Percentiles rank a stretch among this genome's conserved stretches.
These are phyloP conservation scores for Eutrigla gurnardus DNA, from an alignment of 2,797 vertebrate genomes.

Conservation along the genomic window DNA sequence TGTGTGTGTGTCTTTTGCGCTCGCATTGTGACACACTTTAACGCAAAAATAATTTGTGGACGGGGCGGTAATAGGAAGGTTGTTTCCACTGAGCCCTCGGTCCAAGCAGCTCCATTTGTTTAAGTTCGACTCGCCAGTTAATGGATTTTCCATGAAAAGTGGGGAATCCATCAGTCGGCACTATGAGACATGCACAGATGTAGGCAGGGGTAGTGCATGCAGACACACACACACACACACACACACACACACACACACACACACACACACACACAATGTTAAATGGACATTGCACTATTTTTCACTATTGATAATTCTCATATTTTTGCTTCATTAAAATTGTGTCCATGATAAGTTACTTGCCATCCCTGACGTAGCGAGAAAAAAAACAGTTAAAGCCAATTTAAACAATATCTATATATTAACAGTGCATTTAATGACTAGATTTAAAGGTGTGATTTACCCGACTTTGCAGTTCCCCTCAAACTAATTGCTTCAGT, in stretches of 20 bases:
- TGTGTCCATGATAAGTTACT: neutral
- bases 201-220: too few species aligned
- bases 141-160: constrained; percentile 52
- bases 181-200: constrained; percentile 11
- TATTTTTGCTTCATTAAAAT: neutral
- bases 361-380: neutral
- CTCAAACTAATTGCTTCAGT: neutral
- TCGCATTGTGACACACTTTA: constrained; percentile 26
- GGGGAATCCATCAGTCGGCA: constrained; percentile 19
- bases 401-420: neutral
- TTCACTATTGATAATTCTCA: neutral
- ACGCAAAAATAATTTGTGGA: constrained; percentile 41
- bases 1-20: constrained; percentile 8
- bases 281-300: neutral
- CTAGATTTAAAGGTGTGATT: neutral
- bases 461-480: neutral
- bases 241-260: constrained; percentile 1
- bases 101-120: constrained; percentile 49
- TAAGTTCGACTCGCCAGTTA: constrained; percentile 24
- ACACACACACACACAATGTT: neutral
- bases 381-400: neutral
- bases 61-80: constrained; percentile 30
- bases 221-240: neutral
- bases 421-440: neutral
- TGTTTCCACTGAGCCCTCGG: constrained; percentile 26